Percentiles rank a stretch among this genome's conserved stretches.
These are phyloP conservation scores for Cotesia chilonis DNA, from an alignment of 1,140 invertebrate species.

Conservation along the genomic window DNA sequence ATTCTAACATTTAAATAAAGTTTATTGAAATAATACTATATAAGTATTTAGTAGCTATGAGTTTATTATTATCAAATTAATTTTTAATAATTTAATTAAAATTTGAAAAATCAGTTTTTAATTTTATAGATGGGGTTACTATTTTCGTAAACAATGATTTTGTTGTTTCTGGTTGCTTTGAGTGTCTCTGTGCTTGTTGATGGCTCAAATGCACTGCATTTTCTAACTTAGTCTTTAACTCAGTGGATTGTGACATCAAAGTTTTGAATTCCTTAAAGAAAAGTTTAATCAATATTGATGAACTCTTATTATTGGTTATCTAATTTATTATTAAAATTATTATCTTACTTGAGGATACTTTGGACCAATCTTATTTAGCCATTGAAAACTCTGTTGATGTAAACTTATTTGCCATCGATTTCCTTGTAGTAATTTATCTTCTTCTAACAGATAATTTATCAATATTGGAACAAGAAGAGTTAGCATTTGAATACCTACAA, in stretches of 20 bases:
- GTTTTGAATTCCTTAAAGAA: constrained; percentile 84
- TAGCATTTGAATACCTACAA: constrained; percentile 85
- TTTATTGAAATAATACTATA: constrained; percentile 31
- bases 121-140: constrained; percentile 80
- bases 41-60: constrained; percentile 1
- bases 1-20: constrained; percentile 13
- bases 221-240: constrained; percentile 84
- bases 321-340: background rate
- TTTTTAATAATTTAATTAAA: constrained; percentile 70
- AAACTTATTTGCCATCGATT: constrained; percentile 74
- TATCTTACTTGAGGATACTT: constrained; percentile 82
- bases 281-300: background rate
- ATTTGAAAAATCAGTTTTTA: constrained; percentile 97
- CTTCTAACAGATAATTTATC: constrained; percentile 83
- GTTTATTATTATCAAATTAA: background rate
- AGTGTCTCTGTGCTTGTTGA: constrained; percentile 64
- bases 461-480: constrained; percentile 87
- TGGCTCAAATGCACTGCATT: constrained; percentile 82
- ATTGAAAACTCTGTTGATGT: constrained; percentile 87
- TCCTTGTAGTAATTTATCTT: constrained; percentile 69
- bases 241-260: constrained; percentile 83
- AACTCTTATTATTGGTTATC: constrained; percentile 8
- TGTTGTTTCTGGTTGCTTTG: constrained; percentile 61
- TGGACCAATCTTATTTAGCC: constrained; percentile 90
- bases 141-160: constrained; percentile 68